A percentile compares a stretch with the other conserved stretches of the same genome.
These are phyloP conservation scores for Colaptes auratus DNA, from an alignment of 2,113 vertebrate species.

Conservation along the genomic window DNA sequence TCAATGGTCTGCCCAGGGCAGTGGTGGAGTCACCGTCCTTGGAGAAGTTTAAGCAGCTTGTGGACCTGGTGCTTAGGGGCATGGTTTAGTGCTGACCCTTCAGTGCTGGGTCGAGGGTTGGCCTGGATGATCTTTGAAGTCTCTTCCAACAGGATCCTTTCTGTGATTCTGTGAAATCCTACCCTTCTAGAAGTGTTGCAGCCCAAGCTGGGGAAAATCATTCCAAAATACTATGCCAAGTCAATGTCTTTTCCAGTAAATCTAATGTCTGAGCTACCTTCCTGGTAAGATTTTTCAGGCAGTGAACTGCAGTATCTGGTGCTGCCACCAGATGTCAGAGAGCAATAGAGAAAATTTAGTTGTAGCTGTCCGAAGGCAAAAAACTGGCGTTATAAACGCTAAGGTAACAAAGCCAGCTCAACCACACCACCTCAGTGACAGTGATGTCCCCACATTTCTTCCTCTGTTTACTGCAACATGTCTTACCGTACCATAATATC, in stretches of 20 bases:
- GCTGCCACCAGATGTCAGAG: constrained; percentile 67
- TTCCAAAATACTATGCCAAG: neutral
- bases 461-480: neutral
- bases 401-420: neutral
- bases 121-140: too few relatives aligned
- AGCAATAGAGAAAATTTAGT: constrained; percentile 40
- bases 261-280: neutral
- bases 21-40: too few relatives aligned
- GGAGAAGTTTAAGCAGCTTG: too few relatives aligned
- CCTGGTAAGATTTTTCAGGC: neutral
- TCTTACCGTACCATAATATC: neutral
- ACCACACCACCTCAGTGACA: neutral
- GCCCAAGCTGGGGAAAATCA: neutral
- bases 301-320: neutral
- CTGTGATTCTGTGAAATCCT: neutral
- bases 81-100: too few relatives aligned
- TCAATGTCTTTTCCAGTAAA: neutral
- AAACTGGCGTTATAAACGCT: neutral
- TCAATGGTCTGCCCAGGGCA: too few relatives aligned
- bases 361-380: neutral
- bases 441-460: neutral
- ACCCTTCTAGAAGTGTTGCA: neutral
- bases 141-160: too few relatives aligned
- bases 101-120: too few relatives aligned
- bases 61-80: too few relatives aligned